Conservation (phyloP, 2,113 vertebrate species). For the Heterochromis multidens region DNA sequence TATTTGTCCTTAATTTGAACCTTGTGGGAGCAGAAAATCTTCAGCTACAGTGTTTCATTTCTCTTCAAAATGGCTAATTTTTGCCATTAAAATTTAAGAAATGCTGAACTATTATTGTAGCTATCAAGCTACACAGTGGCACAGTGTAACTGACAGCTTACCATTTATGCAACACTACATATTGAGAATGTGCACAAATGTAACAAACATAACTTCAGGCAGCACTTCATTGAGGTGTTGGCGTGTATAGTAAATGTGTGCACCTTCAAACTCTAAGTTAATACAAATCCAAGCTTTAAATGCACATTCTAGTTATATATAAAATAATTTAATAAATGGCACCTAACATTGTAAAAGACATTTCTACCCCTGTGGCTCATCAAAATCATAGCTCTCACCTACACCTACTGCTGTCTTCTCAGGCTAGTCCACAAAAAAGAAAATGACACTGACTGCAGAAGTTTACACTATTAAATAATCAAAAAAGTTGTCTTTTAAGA, state of each 20-base stretch:
- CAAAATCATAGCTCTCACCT: neutral
- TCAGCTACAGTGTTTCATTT: neutral
- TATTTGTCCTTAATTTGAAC: neutral
- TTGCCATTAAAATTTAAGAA: neutral
- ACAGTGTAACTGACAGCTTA: neutral
- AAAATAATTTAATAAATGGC: neutral
- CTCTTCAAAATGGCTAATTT: neutral
- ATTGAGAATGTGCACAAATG: neutral
- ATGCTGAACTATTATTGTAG: rapidly evolving
- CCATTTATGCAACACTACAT: neutral
- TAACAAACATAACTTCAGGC: neutral
- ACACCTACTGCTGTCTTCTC: neutral
- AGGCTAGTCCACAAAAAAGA: neutral
- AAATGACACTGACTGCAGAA: neutral
- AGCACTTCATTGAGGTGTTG: neutral
- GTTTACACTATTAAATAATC: neutral
- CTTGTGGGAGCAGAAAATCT: neutral
- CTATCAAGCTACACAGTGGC: neutral
- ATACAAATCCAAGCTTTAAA: neutral
- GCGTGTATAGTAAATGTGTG: neutral
- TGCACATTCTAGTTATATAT: neutral
- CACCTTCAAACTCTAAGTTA: neutral
- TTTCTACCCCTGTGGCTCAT: neutral
- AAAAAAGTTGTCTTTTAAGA: neutral
- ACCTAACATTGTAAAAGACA: neutral